Evolutionary conservation across 2,888 invertebrate species (phyloP).

Genomic region (Pyrrhia umbra): DNA sequence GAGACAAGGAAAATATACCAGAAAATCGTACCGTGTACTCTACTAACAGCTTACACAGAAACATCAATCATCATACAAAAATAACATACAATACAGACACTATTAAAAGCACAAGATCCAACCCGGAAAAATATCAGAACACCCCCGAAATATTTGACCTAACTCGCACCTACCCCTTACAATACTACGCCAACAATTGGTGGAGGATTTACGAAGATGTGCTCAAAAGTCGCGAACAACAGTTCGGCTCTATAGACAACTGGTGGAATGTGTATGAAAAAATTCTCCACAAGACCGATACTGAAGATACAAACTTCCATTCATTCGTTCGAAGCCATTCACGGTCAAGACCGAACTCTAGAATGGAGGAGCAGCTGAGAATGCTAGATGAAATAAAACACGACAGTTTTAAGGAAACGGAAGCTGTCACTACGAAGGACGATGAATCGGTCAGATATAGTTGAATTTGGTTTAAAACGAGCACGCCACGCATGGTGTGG

Average conservation of each 20-base stretch:
- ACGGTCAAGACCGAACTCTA: constrained; percentile 75
- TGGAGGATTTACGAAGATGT: constrained; percentile 87
- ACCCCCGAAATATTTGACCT: constrained; percentile 82
- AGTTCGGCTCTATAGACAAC: constrained; percentile 86
- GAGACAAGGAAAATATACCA: constrained; percentile 76
- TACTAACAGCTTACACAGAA: constrained; percentile 60
- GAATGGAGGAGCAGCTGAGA: constrained; percentile 82
- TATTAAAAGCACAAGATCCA: constrained; percentile 67
- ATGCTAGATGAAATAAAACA: constrained; percentile 83
- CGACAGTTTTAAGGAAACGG: constrained; percentile 79
- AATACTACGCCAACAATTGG: constrained; percentile 89
- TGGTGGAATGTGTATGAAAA: constrained; percentile 88
- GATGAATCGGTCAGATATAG: constrained; percentile 84
- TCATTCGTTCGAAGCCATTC: constrained; percentile 65
- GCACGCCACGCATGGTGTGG: constrained; percentile 66
- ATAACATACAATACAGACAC: constrained; percentile 68
- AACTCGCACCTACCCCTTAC: constrained; percentile 81
- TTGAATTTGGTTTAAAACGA: constrained; percentile 48
- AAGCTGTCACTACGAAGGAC: constrained; percentile 75
- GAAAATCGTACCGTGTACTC: constrained; percentile 66
- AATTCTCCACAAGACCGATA: constrained; percentile 75
- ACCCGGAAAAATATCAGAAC: constrained; percentile 69
- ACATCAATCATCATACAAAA: constrained; percentile 71
- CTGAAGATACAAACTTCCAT: constrained; percentile 74
- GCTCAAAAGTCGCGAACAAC: constrained; percentile 81